Base-by-base conservation (phyloP, 2,113 vertebrate genomes). In the Pungitius pungitius region DNA sequence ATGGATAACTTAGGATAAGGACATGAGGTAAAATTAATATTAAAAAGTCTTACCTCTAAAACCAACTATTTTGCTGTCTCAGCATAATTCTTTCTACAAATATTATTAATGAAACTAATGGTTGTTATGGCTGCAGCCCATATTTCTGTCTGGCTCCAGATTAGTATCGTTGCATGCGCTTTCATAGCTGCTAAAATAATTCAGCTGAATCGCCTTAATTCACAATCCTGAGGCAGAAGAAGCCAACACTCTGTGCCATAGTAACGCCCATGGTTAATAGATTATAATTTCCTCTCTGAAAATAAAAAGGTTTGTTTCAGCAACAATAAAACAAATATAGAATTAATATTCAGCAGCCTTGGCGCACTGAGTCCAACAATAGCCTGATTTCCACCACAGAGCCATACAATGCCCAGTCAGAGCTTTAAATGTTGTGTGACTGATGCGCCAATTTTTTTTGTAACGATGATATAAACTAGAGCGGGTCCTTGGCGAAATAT, bases 61-160 rank as follows among this genome's bases (percentile, higher is more conserved):
- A 87, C 76, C 77, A 85, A 80, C 79, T 82, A 30, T 84, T 84
- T 78, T 90, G 85, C 85, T 82, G 85, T 73, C 68, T 58, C 82
- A 85, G 84, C 83, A 89, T 66, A 87, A 87, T 84, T 80, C 83
- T 51, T 69, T 83, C 76, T 82, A 75, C 83, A 89, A 88, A 93
- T 85, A 90, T 84, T 80, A 87, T 92, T 90, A 90, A 88, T 89
- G 87, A 92, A 87, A 86, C 75, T 88, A 90, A 90, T 91, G 85
- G 80, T 88, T 90, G 87, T 87, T 84, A 82, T 80, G 60, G 80
- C 87, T 73, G 77, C 56, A 55, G 80, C 80, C 74, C 70, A 84
- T 85, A 84, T 85, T 84, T 86, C 75, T 18, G 11, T 66, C 69
- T 80, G 84, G 81, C 87, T 88, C 80, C 71, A 85, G 74, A 85